Evolutionary conservation across 1,140 invertebrate species (phyloP), one percentile per base, ranked within the genome.

Genomic region (Dendrolimus kikuchii): DNA sequence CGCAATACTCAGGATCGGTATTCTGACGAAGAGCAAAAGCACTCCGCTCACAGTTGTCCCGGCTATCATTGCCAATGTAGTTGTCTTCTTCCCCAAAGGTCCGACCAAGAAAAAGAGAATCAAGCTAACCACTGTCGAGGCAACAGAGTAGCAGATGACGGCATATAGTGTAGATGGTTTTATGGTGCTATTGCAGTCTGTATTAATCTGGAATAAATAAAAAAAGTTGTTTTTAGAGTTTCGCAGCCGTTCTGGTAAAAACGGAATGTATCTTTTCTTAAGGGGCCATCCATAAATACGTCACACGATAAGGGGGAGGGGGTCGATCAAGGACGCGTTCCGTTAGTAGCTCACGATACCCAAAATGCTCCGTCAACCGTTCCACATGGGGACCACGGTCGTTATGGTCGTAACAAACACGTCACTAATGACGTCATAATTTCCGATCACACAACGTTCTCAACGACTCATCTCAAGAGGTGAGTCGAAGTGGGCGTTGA

Each of bases 141-240:
- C 44, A 38, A 63, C 74, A 5, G 79, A 82, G 57, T 80, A 80
- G 23, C 62, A 58, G 63, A 78, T 77, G 2, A 77, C 71, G 0
- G 72, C 71, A 52, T 80, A 82, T 0, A 82, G 58, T 0, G 79
- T 73, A 23, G 65, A 58, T 4, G 68, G 63, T 39, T 78, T 63
- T 9, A 80, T 67, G 4, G 59, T 55, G 36, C 57, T 57, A 43
- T 75, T 58, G 47, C 74, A 80, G 55, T 74, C 66, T 46, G 42
- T 45, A 4, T 46, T 36, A 37, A 48, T 56, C 72, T 75, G 70
- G 10, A 70, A 74, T 50, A 51, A 51, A 39, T 46, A 45, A 7
- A 48, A 46, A 46, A 46, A 23, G 23, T 9, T 46, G 8, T 7
- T 46, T 46, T 6, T 6, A n/a, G 6, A 23, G 45, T 2, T 46